Base-by-base conservation (phyloP, 2,797 vertebrate species). In the Pseudomugil gertrudae region DNA sequence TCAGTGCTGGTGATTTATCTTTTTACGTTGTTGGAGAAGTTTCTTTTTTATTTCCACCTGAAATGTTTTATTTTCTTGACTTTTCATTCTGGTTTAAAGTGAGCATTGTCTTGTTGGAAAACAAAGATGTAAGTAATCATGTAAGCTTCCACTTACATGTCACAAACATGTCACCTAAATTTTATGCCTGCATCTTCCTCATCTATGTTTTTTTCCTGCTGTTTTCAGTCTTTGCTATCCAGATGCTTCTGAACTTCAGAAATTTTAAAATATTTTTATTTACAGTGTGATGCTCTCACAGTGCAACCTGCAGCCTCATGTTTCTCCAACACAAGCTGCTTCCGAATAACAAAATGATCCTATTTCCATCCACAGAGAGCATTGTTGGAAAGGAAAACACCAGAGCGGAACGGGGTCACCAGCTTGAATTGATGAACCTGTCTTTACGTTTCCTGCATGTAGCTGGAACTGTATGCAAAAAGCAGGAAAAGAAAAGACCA, bases 401-500 rank as follows among this genome's bases (percentile, higher is more conserved):
- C 51, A 63, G 62, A 80, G 70, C 8, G 70, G 52, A 80, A 72
- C 8, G 70, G 52, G 68, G 70, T 57, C 66, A 32, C n/a, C 6
- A 2, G 63, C 24, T 4, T 54, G 7, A 35, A 56, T 63, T 51
- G 57, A 64, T 24, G 27, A 35, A 38, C 3, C 14, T 15, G 3
- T 72, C 19, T 29, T 83, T 59, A 75, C 59, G 66, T 74, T 74
- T 80, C 80, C 58, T 8, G 51, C 54, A 72, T 26, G 35, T 29
- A 62, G 57, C 38, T 52, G 59, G 32, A 78, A 66, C 21, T 9
- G 3, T 66, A 43, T 73, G 76, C 51, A 69, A 75, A 19, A 30
- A 50, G 55, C 55, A 19, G 7, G 29, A 57, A 36, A 9, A 57
- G 35, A 56, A 60, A 51, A 47, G 56, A 58, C 26, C 30, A 11